phyloP scores from a whole-genome alignment of 2,113 vertebrate genomes.

The Myotis lucifugus region DNA sequence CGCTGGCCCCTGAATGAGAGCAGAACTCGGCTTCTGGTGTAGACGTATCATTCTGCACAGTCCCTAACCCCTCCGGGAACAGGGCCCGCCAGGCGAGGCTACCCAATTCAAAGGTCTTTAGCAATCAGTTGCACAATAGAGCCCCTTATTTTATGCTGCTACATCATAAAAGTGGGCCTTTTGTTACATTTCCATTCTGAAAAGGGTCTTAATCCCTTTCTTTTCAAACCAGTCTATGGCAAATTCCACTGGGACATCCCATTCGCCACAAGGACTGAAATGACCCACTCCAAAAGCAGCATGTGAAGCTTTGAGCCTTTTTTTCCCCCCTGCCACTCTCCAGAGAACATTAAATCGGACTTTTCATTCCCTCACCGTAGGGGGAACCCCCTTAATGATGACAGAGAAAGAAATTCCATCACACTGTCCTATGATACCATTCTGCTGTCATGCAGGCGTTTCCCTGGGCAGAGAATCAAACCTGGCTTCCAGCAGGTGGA shows the following conservation, averaged over 20 bases:
- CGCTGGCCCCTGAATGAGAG: conserved; percentile 90
- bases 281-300: conserved; percentile 91
- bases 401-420: conserved; percentile 95
- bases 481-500: conserved; percentile 94
- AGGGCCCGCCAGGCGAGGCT: conserved; percentile 82
- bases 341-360: conserved; percentile 93
- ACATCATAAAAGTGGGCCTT: conserved; percentile 98
- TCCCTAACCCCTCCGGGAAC: conserved; percentile 85
- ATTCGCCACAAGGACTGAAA: conserved; percentile 91
- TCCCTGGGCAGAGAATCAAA: conserved; percentile 90
- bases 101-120: conserved; percentile 93
- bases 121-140: conserved; percentile 94
- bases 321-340: conserved; percentile 87
- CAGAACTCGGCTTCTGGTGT: conserved; percentile 83
- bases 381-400: conserved; percentile 92
- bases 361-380: conserved; percentile 92
- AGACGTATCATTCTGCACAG: conserved; percentile 88
- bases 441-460: conserved; percentile 88
- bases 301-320: conserved; percentile 90
- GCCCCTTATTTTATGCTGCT: conserved; percentile 96
- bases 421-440: conserved; percentile 89
- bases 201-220: conserved; percentile 96
- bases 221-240: conserved; percentile 91
- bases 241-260: conserved; percentile 96
- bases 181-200: conserved; percentile 97